A percentile compares a stretch with the other conserved stretches of the same genome.
Evolutionary conservation across 2,797 vertebrate species (phyloP).

Genomic region (Schizothorax lantsangensis): DNA sequence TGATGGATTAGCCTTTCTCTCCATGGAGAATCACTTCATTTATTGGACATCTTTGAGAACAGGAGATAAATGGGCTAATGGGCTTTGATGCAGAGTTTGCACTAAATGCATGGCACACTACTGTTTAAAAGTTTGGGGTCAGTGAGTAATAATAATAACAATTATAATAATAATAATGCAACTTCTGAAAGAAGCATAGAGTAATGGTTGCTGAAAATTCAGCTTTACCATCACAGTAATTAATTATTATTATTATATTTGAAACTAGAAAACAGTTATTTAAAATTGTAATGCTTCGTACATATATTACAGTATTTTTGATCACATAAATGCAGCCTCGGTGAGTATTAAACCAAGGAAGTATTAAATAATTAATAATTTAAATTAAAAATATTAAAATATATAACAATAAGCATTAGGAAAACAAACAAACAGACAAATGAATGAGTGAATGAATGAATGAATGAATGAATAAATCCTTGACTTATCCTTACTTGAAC

Average conservation of each 20-base stretch:
- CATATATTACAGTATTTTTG: no score
- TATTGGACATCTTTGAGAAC: slow-evolving; percentile 20
- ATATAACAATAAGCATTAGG: no score
- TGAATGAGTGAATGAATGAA: neutral
- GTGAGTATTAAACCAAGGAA: no score
- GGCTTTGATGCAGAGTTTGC: slow-evolving; percentile 20
- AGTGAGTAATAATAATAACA: no score
- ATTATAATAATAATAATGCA: neutral
- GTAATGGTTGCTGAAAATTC: neutral
- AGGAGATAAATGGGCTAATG: slow-evolving; percentile 50
- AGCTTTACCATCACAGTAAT: neutral
- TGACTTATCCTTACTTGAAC: neutral
- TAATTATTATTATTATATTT: neutral
- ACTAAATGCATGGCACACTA: neutral
- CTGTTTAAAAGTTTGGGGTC: no score
- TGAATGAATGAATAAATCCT: no score
- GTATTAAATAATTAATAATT: no score
- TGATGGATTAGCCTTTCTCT: slow-evolving; percentile 47
- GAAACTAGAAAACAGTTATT: neutral
- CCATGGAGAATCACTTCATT: slow-evolving; percentile 38
- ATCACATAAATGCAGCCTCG: no score
- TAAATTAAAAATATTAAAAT: no score
- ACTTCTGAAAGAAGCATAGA: neutral
- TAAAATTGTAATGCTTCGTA: no score
- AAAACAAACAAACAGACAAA: neutral